These are phyloP conservation scores for Botrylloides violaceus DNA, from an alignment of 23 tunicate species.

Conservation along the genomic window DNA sequence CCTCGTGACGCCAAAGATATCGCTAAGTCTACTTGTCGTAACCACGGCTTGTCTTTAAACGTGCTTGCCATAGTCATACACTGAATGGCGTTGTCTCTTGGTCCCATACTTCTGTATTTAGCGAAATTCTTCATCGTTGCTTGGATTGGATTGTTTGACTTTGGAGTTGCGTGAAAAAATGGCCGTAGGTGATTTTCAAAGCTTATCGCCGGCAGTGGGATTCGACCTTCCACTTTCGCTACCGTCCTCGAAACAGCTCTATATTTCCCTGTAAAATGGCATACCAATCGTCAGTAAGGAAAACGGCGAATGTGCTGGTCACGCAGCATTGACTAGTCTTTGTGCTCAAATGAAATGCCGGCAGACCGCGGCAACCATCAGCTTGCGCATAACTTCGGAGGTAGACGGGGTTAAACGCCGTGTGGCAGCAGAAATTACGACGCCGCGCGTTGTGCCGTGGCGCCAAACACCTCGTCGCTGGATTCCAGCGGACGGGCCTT, in stretches of 20 bases:
- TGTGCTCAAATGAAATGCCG: too few species aligned
- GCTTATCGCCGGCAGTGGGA: constrained; percentile 73
- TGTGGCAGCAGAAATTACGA: too few species aligned
- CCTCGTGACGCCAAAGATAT: constrained; percentile 55
- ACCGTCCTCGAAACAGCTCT: background rate
- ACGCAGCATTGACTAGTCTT: too few species aligned
- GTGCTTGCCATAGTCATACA: constrained; percentile 82
- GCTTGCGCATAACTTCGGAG: too few species aligned
- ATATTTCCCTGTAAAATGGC: background rate
- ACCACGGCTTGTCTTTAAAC: constrained; percentile 81
- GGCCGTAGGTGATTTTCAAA: constrained; percentile 69
- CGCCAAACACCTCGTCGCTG: too few species aligned
- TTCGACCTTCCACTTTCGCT: constrained; percentile 38
- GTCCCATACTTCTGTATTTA: constrained; percentile 45
- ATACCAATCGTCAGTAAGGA: too few species aligned
- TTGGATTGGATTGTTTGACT: constrained; percentile 39
- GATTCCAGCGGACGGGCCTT: too few species aligned
- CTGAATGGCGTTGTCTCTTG: constrained; percentile 75
- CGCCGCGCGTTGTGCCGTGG: too few species aligned
- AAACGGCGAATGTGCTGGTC: too few species aligned
- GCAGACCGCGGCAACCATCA: too few species aligned
- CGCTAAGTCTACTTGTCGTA: constrained; percentile 73
- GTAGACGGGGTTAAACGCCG: too few species aligned
- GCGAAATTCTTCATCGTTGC: constrained; percentile 43
- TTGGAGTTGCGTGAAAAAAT: constrained; percentile 70